Evolutionary conservation across 2,797 vertebrate genomes (phyloP).

Genomic region (Syngnathus rostellatus): DNA sequence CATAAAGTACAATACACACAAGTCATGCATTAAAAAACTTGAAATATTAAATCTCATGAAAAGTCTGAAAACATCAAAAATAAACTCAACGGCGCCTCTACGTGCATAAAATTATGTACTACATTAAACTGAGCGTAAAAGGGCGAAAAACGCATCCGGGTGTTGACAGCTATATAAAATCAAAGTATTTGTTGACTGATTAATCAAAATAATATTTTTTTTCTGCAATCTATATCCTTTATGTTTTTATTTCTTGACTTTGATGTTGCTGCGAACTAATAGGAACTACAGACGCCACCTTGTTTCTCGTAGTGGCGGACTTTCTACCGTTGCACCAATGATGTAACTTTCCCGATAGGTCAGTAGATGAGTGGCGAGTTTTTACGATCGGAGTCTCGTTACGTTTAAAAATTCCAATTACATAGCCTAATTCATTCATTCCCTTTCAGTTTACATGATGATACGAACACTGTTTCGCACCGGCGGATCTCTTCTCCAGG

Average conservation of each 20-base stretch:
- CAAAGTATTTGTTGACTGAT: too few species aligned
- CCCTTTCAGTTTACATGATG: conserved; percentile 30
- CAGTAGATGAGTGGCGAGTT: conserved; percentile 29
- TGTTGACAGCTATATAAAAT: not conserved
- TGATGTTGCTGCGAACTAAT: not conserved
- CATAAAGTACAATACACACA: not conserved
- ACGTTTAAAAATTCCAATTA: not conserved
- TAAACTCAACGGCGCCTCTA: not conserved
- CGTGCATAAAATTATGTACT: not conserved
- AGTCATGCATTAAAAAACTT: not conserved
- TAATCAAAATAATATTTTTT: too few species aligned
- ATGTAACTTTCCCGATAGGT: conserved; percentile 42
- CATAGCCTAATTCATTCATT: fast-evolving
- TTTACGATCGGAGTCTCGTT: not conserved
- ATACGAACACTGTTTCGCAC: conserved; percentile 57
- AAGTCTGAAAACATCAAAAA: not conserved
- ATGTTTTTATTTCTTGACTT: too few species aligned
- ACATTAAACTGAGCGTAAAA: not conserved
- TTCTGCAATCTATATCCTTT: too few species aligned
- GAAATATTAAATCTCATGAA: not conserved
- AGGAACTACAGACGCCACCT: conserved; percentile 19
- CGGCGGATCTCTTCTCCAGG: conserved; percentile 59
- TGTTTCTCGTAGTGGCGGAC: conserved; percentile 6
- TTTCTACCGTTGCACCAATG: conserved; percentile 28
- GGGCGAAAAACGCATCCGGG: not conserved